phyloP scores from a whole-genome alignment of 53 echinoderm and acorn worm genomes.

The Mesocentrotus franciscanus region DNA sequence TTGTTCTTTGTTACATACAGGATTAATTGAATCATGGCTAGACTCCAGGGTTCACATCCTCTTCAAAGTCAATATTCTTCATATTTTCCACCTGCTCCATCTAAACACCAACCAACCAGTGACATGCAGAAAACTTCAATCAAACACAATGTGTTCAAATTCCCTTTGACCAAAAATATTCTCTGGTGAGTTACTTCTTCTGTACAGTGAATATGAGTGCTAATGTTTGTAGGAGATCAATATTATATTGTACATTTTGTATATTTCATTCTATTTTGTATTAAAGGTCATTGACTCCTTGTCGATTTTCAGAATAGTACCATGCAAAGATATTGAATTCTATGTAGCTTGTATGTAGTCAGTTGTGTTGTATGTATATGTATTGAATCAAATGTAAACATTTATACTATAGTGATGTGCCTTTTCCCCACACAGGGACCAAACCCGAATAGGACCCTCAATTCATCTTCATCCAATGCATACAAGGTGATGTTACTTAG shows the following conservation, averaged over 20 bases:
- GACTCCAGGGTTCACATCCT: neutral
- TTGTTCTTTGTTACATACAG: neutral
- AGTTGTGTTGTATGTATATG: no score
- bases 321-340: no score
- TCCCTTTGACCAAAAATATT: slow-evolving; percentile 73
- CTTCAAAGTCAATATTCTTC: slow-evolving; percentile 2
- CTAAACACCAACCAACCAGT: neutral
- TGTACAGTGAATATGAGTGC: neutral
- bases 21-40: slow-evolving; percentile 5
- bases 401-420: no score
- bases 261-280: neutral
- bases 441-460: slow-evolving; percentile 65
- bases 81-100: slow-evolving; percentile 28
- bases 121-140: neutral
- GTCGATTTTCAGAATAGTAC: neutral
- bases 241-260: neutral
- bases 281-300: neutral
- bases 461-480: slow-evolving; percentile 68
- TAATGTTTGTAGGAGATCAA: neutral
- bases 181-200: slow-evolving; percentile 71
- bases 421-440: slow-evolving; percentile 68
- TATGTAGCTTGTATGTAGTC: no score
- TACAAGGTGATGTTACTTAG: slow-evolving; percentile 57
- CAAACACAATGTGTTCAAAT: slow-evolving; percentile 59
- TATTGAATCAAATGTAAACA: no score